Conservation (phyloP, 2,888 invertebrate species). For the Selenia dentaria region DNA sequence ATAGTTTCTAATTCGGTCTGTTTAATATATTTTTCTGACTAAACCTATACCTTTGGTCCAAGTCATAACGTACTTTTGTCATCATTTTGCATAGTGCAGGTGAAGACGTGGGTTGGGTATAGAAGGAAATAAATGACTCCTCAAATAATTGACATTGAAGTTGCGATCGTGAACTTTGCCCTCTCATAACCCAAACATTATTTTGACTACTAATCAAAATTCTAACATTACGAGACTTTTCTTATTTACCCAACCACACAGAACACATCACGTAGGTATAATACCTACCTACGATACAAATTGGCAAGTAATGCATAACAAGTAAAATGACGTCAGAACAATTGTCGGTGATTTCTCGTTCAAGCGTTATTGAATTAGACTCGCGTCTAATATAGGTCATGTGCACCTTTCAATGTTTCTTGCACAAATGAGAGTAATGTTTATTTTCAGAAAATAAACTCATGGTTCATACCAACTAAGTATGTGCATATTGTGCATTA, state of each 20-base stretch:
- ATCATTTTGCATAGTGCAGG: no score
- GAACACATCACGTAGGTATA: slow-evolving; percentile 5
- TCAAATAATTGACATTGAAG: slow-evolving; percentile 21
- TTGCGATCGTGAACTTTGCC: slow-evolving; percentile 43
- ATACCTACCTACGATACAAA: slow-evolving; percentile 22
- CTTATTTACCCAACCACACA: slow-evolving; percentile 1
- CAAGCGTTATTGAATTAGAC: slow-evolving; percentile 19
- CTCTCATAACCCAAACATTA: slow-evolving; percentile 22
- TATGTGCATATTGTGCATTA: slow-evolving; percentile 6
- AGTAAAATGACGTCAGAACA: slow-evolving; percentile 29
- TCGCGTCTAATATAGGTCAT: slow-evolving; percentile 22
- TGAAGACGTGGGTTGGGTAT: no score
- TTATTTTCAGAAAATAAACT: slow-evolving; percentile 22
- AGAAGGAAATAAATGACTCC: no score
- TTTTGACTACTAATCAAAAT: slow-evolving; percentile 8
- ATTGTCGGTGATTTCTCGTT: slow-evolving; percentile 20
- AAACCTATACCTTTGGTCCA: no score
- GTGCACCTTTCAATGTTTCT: slow-evolving; percentile 20
- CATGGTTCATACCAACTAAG: slow-evolving; percentile 3
- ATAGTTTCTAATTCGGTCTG: no score
- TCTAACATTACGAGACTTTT: slow-evolving; percentile 1
- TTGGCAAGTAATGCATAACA: slow-evolving; percentile 23
- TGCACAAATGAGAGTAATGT: slow-evolving; percentile 20
- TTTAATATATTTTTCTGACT: no score
- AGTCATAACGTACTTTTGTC: no score